Percentiles rank a stretch among this genome's conserved stretches.
These are phyloP conservation scores for Bradynema listronoti DNA, from an alignment of 1,140 invertebrate species.

Conservation along the genomic window DNA sequence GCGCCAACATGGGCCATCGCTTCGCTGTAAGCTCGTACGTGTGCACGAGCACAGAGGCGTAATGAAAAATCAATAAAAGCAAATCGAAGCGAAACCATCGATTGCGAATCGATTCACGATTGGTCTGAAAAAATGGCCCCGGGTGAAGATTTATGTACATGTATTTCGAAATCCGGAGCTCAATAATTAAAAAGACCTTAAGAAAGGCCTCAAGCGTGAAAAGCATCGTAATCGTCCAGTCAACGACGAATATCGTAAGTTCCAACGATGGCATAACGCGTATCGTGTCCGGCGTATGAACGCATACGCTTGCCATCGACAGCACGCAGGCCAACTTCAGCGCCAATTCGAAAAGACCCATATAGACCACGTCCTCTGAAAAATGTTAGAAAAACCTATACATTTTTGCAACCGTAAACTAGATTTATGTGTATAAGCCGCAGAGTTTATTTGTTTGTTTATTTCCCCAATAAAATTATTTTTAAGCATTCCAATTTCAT, in stretches of 20 bases:
- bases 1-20: slow-evolving; percentile 21
- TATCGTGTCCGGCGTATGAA: slow-evolving; percentile 54
- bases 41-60: slow-evolving; percentile 91
- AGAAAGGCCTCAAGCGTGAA: slow-evolving; percentile 45
- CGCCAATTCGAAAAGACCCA: slow-evolving; percentile 32
- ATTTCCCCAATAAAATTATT: too few relatives aligned
- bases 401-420: background rate
- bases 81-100: slow-evolving; percentile 98
- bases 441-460: too few relatives aligned
- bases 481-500: too few relatives aligned
- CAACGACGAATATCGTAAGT: slow-evolving; percentile 41
- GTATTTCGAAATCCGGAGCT: background rate
- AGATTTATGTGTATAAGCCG: too few relatives aligned
- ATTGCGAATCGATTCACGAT: slow-evolving; percentile 59
- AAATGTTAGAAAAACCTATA: slow-evolving; percentile 16
- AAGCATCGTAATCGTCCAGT: slow-evolving; percentile 40
- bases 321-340: slow-evolving; percentile 37
- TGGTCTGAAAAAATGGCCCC: slow-evolving; percentile 20
- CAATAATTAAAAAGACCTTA: slow-evolving; percentile 29
- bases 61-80: slow-evolving; percentile 89
- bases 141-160: slow-evolving; percentile 6
- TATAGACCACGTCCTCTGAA: slow-evolving; percentile 38
- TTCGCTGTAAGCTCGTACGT: slow-evolving; percentile 58
- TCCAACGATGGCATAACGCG: slow-evolving; percentile 32
- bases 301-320: slow-evolving; percentile 49